Percentiles rank a stretch among this genome's conserved stretches.
Evolutionary conservation across 2,797 vertebrate species (phyloP).

Genomic region (Myotis vivesi): DNA sequence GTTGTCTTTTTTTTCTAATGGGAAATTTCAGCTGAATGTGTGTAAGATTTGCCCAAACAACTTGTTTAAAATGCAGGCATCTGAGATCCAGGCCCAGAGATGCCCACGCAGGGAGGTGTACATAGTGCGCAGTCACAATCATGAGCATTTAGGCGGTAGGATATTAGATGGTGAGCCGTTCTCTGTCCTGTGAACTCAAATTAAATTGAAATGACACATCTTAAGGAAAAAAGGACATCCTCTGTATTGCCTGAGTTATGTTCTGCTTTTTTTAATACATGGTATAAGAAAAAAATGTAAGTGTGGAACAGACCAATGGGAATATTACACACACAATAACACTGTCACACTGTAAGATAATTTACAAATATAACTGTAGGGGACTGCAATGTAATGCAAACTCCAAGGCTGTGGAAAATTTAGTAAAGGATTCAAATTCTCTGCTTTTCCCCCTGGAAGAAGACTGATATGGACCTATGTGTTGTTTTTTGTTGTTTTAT

Average conservation of each 20-base stretch:
- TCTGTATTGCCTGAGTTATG: background rate
- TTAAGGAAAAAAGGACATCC: background rate
- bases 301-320: background rate
- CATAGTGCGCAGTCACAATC: background rate
- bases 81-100: background rate
- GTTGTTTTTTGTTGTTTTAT: no score
- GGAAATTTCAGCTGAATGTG: fast-evolving
- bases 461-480: background rate
- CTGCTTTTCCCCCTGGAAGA: background rate
- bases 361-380: background rate
- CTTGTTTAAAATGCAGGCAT: background rate
- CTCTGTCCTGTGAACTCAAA: background rate
- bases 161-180: background rate
- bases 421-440: background rate
- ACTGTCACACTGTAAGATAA: background rate
- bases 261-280: background rate
- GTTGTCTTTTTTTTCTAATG: background rate
- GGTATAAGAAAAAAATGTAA: background rate
- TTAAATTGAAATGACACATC: background rate
- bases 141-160: no score
- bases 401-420: background rate
- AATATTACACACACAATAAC: background rate
- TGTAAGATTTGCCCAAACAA: background rate
- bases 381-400: background rate
- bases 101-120: background rate